Conservation (phyloP, 2,113 vertebrate genomes). For the Aptenodytes forsteri region DNA sequence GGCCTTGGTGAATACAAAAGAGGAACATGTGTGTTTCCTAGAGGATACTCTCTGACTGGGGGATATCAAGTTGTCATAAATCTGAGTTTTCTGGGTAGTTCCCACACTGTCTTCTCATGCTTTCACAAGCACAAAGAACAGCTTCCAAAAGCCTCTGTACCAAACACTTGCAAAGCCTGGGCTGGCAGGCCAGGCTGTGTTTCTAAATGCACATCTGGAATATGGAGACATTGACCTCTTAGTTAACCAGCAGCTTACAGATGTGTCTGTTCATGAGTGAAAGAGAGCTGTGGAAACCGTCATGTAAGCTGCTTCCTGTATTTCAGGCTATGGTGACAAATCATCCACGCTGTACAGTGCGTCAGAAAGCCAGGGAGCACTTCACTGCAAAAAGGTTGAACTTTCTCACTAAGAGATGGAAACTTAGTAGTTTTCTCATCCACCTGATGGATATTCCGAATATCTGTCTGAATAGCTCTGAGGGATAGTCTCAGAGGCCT, state of each 20-base stretch:
- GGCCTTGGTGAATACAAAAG: neutral
- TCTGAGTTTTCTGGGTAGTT: neutral
- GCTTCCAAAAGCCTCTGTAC: neutral
- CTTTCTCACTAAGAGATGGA: neutral
- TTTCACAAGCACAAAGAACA: neutral
- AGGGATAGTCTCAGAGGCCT: neutral
- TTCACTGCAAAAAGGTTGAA: neutral
- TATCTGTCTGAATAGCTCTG: neutral
- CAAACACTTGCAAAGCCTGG: neutral
- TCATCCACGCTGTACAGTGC: neutral
- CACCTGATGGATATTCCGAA: neutral
- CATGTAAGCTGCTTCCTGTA: neutral
- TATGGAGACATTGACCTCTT: neutral
- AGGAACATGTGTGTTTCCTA: neutral
- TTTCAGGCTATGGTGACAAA: neutral
- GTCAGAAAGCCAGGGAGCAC: neutral
- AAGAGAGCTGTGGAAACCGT: neutral
- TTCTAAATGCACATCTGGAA: slow-evolving; percentile 9
- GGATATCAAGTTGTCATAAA: neutral
- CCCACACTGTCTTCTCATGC: slow-evolving; percentile 12
- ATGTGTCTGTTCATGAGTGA: neutral
- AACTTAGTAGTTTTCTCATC: neutral
- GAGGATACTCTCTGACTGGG: neutral
- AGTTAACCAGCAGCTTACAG: neutral
- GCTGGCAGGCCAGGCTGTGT: neutral